phyloP scores from a whole-genome alignment of 2,113 vertebrate species.

The Lathamus discolor region DNA sequence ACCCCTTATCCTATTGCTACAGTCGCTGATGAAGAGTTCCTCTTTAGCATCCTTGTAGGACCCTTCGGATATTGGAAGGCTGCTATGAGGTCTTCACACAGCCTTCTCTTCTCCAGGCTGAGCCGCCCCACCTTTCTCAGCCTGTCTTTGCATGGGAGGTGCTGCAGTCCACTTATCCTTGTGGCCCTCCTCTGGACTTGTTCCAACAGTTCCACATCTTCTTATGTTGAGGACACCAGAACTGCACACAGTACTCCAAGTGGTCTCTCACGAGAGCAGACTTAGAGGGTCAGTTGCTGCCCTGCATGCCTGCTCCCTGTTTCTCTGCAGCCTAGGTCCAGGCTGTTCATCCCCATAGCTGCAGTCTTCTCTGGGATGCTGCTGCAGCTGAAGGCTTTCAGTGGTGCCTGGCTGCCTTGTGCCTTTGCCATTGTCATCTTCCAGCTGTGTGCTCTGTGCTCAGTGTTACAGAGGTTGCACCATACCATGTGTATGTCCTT shows the following conservation, averaged over 20 bases:
- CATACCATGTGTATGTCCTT: rapidly evolving
- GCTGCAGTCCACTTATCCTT: background rate
- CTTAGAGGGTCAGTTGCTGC: background rate
- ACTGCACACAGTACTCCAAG: background rate
- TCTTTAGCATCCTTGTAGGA: background rate
- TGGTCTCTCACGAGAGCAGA: background rate
- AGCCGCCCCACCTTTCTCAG: background rate
- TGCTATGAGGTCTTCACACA: background rate
- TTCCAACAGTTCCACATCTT: background rate
- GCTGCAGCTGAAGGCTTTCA: background rate
- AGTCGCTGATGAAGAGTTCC: background rate
- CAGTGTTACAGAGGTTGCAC: background rate
- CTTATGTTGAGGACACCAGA: background rate
- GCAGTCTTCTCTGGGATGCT: rapidly evolving
- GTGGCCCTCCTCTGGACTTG: background rate
- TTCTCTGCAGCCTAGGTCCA: background rate
- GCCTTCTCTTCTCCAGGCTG: background rate
- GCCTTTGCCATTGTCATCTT: background rate
- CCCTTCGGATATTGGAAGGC: background rate
- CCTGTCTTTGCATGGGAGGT: background rate
- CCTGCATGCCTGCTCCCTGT: rapidly evolving
- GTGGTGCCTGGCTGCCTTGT: background rate
- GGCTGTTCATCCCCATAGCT: too few relatives aligned
- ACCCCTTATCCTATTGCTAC: background rate
- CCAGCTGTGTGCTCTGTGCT: background rate